Evolutionary conservation across 2,797 vertebrate genomes (phyloP).

Genomic region (Setipinna tenuifilis): DNA sequence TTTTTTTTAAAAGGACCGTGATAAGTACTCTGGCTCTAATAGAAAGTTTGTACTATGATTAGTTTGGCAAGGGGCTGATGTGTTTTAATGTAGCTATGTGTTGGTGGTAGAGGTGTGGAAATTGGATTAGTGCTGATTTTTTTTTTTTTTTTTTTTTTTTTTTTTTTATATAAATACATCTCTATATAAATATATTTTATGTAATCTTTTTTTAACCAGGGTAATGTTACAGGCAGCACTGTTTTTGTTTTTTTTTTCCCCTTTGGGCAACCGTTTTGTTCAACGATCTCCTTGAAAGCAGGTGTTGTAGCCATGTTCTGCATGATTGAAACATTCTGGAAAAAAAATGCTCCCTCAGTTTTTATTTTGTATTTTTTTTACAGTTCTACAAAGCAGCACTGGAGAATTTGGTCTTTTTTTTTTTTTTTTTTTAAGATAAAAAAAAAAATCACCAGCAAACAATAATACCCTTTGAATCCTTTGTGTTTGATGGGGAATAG

Average conservation of each 20-base stretch:
- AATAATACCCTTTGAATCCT: slow-evolving; percentile 40
- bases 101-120: slow-evolving; percentile 51
- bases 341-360: slow-evolving; percentile 27
- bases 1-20: slow-evolving; percentile 32
- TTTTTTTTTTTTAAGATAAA: slow-evolving; percentile 1
- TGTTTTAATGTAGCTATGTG: slow-evolving; percentile 43
- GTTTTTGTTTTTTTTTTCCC: slow-evolving; percentile 28
- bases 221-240: slow-evolving; percentile 44
- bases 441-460: slow-evolving; percentile 39
- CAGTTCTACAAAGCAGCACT: slow-evolving; percentile 48
- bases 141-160: slow-evolving; percentile 41
- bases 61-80: slow-evolving; percentile 36
- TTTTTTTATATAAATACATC: slow-evolving; percentile 53
- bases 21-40: slow-evolving; percentile 41
- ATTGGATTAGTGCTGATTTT: slow-evolving; percentile 43
- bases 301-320: slow-evolving; percentile 32
- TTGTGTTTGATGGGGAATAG: slow-evolving; percentile 50
- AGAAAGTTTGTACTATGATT: slow-evolving; percentile 35
- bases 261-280: slow-evolving; percentile 25
- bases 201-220: slow-evolving; percentile 43
- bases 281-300: neutral
- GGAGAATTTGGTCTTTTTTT: slow-evolving; percentile 42
- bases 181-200: slow-evolving; percentile 28
- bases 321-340: slow-evolving; percentile 42
- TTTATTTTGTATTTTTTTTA: neutral